A percentile compares a stretch with the other conserved stretches of the same genome.
Evolutionary conservation across 2,888 invertebrate genomes (phyloP).

Genomic region (Himalopsyche anomala): DNA sequence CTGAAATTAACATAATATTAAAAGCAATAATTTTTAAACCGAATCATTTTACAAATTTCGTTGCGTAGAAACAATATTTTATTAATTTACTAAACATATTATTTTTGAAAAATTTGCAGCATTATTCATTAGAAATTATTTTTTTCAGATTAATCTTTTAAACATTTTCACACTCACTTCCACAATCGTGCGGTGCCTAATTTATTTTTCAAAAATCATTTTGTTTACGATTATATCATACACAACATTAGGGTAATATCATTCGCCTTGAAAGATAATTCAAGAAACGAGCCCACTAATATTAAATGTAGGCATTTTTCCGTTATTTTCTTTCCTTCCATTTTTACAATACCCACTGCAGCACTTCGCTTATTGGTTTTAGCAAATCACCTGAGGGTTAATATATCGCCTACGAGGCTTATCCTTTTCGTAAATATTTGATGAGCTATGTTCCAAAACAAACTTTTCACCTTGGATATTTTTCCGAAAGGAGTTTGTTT

Average conservation of each 20-base stretch:
- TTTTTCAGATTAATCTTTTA: no score
- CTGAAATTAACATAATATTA: no score
- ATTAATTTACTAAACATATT: no score
- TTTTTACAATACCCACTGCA: background rate
- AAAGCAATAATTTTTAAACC: no score
- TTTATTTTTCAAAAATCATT: no score
- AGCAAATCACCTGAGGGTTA: constrained; percentile 2
- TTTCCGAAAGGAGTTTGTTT: background rate
- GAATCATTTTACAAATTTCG: no score
- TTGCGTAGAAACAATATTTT: no score
- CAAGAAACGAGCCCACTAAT: background rate
- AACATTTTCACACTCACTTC: no score
- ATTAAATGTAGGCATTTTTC: background rate
- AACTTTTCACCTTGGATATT: background rate
- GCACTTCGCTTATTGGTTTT: constrained; percentile 17
- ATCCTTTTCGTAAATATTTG: constrained; percentile 49
- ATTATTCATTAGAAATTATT: no score
- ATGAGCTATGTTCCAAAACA: constrained; percentile 43
- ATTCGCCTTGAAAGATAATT: background rate
- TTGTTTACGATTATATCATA: background rate
- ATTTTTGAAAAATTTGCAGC: no score
- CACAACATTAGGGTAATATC: background rate
- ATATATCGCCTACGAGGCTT: constrained; percentile 20
- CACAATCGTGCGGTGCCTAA: no score
- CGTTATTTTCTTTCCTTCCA: background rate